Evolutionary conservation across 2,113 vertebrate genomes (phyloP).

Genomic region (Zapornia atra): DNA sequence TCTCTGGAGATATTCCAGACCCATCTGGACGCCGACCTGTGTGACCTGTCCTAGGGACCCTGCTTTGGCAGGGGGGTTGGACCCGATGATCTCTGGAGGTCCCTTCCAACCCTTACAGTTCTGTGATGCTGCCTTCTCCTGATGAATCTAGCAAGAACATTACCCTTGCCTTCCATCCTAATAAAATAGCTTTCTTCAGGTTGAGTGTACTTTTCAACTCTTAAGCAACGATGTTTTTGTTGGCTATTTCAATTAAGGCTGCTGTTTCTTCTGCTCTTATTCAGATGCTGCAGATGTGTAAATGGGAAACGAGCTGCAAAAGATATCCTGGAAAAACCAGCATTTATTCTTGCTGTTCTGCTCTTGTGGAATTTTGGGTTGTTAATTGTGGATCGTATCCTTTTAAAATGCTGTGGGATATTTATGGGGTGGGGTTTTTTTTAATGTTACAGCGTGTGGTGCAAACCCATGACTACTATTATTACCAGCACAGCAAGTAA

Average conservation of each 20-base stretch:
- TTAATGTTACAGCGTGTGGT: background rate
- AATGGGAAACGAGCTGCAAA: slow-evolving; percentile 77
- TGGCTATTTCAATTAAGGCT: background rate
- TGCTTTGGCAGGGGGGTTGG: too few species aligned
- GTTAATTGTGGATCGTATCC: slow-evolving; percentile 96
- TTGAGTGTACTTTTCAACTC: background rate
- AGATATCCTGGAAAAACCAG: slow-evolving; percentile 80
- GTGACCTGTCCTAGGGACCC: too few species aligned
- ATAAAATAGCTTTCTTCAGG: background rate
- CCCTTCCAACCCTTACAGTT: background rate
- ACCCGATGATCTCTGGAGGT: too few species aligned
- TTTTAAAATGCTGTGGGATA: background rate
- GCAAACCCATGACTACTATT: background rate
- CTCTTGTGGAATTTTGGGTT: slow-evolving; percentile 95
- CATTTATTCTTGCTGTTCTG: slow-evolving; percentile 86
- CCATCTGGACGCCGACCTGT: too few species aligned
- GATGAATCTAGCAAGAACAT: background rate
- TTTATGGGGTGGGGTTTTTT: background rate
- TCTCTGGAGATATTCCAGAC: too few species aligned
- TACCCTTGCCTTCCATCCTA: background rate
- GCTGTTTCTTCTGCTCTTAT: background rate
- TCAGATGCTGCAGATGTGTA: slow-evolving; percentile 88
- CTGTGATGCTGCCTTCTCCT: background rate
- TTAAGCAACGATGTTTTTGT: background rate
- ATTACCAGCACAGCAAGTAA: background rate